These are phyloP conservation scores for Styela clava DNA, from an alignment of 23 tunicate species.

Conservation along the genomic window DNA sequence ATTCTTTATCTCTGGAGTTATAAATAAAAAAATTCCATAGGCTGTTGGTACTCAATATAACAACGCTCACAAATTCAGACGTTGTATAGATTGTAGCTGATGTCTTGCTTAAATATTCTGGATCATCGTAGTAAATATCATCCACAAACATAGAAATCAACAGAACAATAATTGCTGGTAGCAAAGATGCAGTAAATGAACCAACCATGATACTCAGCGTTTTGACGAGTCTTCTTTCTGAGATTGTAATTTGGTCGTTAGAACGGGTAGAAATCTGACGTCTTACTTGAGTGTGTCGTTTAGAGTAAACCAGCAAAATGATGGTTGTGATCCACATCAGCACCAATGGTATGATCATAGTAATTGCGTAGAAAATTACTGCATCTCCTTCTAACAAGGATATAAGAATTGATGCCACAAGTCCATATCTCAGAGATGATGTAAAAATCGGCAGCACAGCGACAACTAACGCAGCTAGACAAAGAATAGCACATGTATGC, in stretches of 20 bases:
- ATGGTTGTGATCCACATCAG: constrained; percentile 46
- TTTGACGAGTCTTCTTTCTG: constrained; percentile 45
- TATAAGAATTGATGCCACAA: constrained; percentile 41
- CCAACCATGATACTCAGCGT: constrained; percentile 78
- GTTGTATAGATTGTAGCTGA: constrained; percentile 24
- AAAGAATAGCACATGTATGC: neutral
- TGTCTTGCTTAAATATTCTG: constrained; percentile 24
- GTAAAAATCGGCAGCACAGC: constrained; percentile 42
- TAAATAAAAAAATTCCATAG: constrained; percentile 77
- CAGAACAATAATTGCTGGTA: constrained; percentile 42
- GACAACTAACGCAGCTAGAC: neutral
- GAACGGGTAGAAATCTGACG: neutral
- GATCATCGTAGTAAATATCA: constrained; percentile 22
- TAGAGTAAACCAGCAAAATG: constrained; percentile 18
- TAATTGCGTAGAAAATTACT: constrained; percentile 28
- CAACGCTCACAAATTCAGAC: constrained; percentile 26
- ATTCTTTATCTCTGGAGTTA: constrained; percentile 48
- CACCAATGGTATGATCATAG: constrained; percentile 46
- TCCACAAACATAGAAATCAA: constrained; percentile 20
- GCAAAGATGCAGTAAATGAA: constrained; percentile 39
- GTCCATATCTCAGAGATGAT: constrained; percentile 21
- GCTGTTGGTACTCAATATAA: constrained; percentile 51
- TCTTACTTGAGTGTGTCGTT: constrained; percentile 13
- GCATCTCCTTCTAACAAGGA: constrained; percentile 33
- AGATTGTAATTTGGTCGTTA: constrained; percentile 1